Evolutionary conservation across 1,140 invertebrate genomes (phyloP).

Genomic region (Hermetia illucens): DNA sequence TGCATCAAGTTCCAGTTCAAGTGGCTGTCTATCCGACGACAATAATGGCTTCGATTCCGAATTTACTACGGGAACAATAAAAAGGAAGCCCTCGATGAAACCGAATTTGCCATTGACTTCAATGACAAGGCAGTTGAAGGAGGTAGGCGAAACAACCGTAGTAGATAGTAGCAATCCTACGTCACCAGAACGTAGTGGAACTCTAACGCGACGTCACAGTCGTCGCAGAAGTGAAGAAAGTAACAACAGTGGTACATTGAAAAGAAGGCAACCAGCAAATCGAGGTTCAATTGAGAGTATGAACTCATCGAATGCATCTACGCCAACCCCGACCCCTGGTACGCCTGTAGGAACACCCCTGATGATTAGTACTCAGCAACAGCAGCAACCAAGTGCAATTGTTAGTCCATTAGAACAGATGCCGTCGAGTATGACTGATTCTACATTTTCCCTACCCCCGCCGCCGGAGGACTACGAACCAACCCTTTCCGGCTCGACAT

Average conservation of each 20-base stretch:
- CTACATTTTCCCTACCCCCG: conserved; percentile 37
- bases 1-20: conserved; percentile 64
- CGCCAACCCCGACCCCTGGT: conserved; percentile 25
- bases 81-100: conserved; percentile 76
- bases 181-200: conserved; percentile 31
- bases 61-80: conserved; percentile 67
- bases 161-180: conserved; percentile 15
- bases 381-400: not conserved
- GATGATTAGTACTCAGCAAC: conserved; percentile 1
- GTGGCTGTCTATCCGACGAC: conserved; percentile 62
- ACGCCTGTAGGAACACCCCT: conserved; percentile 22
- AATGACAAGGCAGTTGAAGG: conserved; percentile 75
- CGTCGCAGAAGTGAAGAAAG: conserved; percentile 41
- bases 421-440: conserved; percentile 31
- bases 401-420: conserved; percentile 2
- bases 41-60: conserved; percentile 68
- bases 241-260: conserved; percentile 46
- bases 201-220: conserved; percentile 39
- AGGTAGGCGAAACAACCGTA: conserved; percentile 51
- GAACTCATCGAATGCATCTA: conserved; percentile 20
- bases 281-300: conserved; percentile 24
- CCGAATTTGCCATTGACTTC: conserved; percentile 80
- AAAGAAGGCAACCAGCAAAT: conserved; percentile 32
- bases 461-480: conserved; percentile 34
- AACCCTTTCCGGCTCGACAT: conserved; percentile 54